Conservation (phyloP, 2,797 vertebrate species). For the Crocodylus rhombifer region DNA sequence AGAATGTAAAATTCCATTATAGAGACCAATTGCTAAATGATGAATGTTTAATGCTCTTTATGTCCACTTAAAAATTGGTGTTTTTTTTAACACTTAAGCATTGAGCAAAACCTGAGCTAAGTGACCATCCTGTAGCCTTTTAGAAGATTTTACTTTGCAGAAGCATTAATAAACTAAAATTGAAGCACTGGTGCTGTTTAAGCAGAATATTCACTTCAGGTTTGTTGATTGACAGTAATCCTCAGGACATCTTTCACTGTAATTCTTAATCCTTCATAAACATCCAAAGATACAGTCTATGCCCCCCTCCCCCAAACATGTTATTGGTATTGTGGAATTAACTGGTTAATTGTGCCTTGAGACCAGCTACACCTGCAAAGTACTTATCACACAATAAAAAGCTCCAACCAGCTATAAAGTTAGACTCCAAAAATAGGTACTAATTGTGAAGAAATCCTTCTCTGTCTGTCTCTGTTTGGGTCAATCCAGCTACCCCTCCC, state of each 20-base stretch:
- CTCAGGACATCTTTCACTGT: neutral
- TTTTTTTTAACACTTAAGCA: neutral
- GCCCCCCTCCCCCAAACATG: no score
- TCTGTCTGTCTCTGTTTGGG: no score
- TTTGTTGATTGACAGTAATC: neutral
- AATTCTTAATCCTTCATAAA: neutral
- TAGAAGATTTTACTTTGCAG: neutral
- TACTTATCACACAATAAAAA: no score
- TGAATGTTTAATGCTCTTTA: neutral
- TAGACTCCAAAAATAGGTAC: no score
- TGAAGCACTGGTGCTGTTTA: neutral
- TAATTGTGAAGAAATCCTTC: no score
- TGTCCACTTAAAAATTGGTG: neutral
- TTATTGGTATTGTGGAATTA: no score
- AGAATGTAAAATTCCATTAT: neutral
- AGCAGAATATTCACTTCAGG: neutral
- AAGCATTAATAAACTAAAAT: neutral
- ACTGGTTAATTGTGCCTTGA: no score
- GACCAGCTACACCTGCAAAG: no score
- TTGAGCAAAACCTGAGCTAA: neutral
- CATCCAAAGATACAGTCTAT: neutral
- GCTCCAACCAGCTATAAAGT: no score
- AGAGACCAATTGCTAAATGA: neutral
- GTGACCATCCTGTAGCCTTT: neutral
- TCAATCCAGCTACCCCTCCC: no score